Evolutionary conservation across 2,113 vertebrate species (phyloP).

Genomic region (Alces alces): DNA sequence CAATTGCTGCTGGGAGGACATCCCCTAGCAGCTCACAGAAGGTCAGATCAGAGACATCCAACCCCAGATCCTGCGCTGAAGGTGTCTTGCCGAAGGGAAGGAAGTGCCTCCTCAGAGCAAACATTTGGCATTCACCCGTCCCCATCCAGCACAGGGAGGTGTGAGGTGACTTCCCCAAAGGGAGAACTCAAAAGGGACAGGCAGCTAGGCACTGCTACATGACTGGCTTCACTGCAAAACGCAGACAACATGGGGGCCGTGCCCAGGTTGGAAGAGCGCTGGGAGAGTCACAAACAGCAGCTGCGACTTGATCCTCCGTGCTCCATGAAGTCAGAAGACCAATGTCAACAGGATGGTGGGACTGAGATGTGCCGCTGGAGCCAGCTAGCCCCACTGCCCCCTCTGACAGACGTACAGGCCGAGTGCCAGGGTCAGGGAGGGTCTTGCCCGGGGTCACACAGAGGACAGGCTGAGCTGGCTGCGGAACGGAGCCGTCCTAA

Average conservation of each 20-base stretch:
- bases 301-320: background rate
- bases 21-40: background rate
- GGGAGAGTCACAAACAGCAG: slow-evolving; percentile 1
- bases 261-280: background rate
- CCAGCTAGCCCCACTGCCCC: background rate
- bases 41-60: background rate
- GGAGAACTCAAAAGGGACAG: background rate
- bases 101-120: background rate
- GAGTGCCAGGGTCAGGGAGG: background rate
- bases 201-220: background rate
- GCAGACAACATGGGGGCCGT: background rate
- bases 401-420: background rate
- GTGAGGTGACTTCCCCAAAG: slow-evolving; percentile 18
- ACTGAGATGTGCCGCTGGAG: background rate
- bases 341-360: accelerated
- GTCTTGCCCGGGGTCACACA: background rate
- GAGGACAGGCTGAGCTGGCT: background rate
- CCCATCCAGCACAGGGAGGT: background rate
- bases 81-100: background rate
- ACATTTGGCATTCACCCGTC: background rate
- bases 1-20: background rate
- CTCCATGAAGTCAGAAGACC: background rate
- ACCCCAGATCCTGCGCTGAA: background rate
- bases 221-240: background rate
- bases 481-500: background rate